Evolutionary conservation across 2,797 vertebrate genomes (phyloP).

Genomic region (Mus spretus): DNA sequence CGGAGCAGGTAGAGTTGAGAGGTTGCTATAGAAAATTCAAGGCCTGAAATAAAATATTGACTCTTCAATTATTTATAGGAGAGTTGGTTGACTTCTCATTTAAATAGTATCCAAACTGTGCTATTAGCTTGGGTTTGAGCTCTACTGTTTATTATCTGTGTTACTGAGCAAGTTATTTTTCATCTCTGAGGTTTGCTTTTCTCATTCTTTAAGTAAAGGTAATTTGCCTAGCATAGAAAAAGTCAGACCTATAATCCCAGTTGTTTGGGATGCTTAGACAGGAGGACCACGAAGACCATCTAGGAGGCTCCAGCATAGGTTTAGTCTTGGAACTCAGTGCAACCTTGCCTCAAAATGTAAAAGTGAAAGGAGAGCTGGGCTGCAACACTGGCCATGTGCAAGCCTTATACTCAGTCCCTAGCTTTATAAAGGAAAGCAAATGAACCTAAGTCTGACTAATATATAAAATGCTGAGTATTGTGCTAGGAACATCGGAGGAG

Average conservation of each 20-base stretch:
- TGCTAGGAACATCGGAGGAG: neutral
- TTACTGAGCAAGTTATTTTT: constrained; percentile 28
- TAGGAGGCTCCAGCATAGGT: neutral
- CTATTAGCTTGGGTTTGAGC: neutral
- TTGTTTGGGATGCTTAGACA: neutral
- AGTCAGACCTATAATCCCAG: neutral
- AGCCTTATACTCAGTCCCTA: neutral
- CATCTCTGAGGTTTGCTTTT: constrained; percentile 51
- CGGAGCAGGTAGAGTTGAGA: constrained; percentile 2
- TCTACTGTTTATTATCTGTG: neutral
- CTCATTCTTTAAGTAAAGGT: neutral
- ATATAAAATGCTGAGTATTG: neutral
- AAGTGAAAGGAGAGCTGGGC: neutral
- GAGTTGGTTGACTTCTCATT: constrained; percentile 18
- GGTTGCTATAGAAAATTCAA: neutral
- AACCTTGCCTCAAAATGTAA: neutral
- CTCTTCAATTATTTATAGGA: neutral
- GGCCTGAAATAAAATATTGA: constrained; percentile 18
- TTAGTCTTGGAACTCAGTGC: neutral
- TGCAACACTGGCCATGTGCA: neutral
- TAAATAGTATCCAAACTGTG: neutral
- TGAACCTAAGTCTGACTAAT: constrained; percentile 39
- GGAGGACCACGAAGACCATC: neutral
- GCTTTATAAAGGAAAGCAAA: neutral
- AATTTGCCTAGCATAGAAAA: neutral